These are phyloP conservation scores for Spea bombifrons DNA, from an alignment of 2,113 vertebrate species.

Conservation along the genomic window DNA sequence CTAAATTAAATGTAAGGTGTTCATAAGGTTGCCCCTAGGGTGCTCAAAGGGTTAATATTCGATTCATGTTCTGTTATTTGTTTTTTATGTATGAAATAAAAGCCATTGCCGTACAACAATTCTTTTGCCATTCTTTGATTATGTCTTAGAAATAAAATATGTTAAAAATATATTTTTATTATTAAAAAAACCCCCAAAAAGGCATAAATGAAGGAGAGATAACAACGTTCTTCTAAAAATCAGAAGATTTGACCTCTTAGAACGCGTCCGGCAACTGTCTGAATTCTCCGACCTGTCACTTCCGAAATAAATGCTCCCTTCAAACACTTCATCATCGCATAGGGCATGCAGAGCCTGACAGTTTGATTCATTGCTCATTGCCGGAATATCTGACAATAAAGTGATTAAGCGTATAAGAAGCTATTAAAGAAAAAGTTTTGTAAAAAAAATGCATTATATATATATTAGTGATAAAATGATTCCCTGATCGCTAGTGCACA, in stretches of 20 bases:
- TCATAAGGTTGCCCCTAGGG: too few species aligned
- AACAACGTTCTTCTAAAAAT: background rate
- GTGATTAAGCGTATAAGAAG: slow-evolving; percentile 15
- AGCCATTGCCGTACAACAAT: too few species aligned
- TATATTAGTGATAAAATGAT: slow-evolving; percentile 10
- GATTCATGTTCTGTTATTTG: too few species aligned
- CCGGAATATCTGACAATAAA: slow-evolving; percentile 29
- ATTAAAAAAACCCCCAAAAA: too few species aligned
- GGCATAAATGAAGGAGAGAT: background rate
- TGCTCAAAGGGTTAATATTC: too few species aligned
- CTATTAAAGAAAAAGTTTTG: background rate
- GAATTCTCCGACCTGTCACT: slow-evolving; percentile 21
- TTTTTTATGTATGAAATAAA: too few species aligned
- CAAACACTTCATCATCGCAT: slow-evolving; percentile 24
- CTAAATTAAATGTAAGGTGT: too few species aligned
- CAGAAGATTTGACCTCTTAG: slow-evolving; percentile 11
- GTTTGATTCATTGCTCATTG: slow-evolving; percentile 30
- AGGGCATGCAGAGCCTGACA: slow-evolving; percentile 1
- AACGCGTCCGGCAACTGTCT: background rate
- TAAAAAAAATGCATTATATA: slow-evolving; percentile 29
- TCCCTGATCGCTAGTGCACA: background rate
- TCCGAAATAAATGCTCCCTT: slow-evolving; percentile 12
- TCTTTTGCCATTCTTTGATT: too few species aligned
- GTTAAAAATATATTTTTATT: too few species aligned
- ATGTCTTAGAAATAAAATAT: too few species aligned